Conservation (phyloP, 2,113 vertebrate species). For the Cinclus mexicanus region DNA sequence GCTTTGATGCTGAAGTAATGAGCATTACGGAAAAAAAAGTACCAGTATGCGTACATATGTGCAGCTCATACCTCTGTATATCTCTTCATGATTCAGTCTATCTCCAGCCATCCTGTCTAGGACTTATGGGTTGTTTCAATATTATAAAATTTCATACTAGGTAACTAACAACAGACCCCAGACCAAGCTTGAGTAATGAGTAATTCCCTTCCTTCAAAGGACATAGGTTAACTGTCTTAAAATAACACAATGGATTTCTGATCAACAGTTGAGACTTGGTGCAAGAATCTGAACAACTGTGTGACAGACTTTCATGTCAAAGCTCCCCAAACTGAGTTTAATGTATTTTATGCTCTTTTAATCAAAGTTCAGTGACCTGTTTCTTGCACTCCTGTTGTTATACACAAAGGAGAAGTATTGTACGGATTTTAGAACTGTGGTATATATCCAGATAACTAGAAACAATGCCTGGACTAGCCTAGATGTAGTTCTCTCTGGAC, state of each 20-base stretch:
- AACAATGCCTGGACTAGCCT: not conserved
- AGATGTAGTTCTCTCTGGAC: not conserved
- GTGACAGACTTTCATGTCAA: not conserved
- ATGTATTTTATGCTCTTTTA: not conserved
- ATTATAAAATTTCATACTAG: not conserved
- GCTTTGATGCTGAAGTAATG: not conserved
- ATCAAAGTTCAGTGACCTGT: not conserved
- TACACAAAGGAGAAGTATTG: not conserved
- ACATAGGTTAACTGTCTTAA: not conserved
- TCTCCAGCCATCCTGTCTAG: not conserved
- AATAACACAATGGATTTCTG: not conserved
- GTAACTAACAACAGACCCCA: not conserved
- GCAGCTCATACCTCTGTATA: not conserved
- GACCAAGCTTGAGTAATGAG: not conserved
- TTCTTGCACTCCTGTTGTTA: not conserved
- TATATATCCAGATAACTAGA: not conserved
- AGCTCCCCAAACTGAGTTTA: not conserved
- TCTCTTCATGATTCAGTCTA: not conserved
- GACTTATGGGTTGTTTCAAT: not conserved
- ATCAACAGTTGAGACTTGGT: not conserved
- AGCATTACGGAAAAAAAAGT: not conserved
- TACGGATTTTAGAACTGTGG: not conserved
- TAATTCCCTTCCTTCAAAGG: not conserved
- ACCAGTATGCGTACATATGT: not conserved
- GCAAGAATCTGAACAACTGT: not conserved